Percentiles rank a stretch among this genome's conserved stretches.
Conservation (phyloP, 1,140 invertebrate genomes). For the Lerema accius region DNA sequence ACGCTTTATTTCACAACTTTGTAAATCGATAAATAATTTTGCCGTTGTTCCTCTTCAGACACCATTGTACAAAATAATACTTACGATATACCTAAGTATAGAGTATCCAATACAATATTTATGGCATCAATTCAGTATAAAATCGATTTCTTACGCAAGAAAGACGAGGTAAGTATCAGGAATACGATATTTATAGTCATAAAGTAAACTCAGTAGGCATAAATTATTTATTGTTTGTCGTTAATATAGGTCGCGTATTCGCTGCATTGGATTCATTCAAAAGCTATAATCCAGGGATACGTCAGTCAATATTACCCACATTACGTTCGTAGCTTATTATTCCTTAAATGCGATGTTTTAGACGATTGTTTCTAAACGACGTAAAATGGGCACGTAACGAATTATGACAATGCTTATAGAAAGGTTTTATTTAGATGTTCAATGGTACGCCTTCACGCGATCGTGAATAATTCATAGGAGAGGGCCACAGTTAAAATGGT, state of each 20-base stretch:
- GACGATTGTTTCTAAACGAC: slow-evolving; percentile 36
- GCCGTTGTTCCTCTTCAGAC: too few relatives aligned
- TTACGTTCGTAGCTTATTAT: too few relatives aligned
- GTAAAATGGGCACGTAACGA: slow-evolving; percentile 43
- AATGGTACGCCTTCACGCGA: slow-evolving; percentile 53
- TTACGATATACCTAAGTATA: too few relatives aligned
- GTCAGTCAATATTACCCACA: slow-evolving; percentile 1
- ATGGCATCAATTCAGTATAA: neutral
- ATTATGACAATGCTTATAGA: slow-evolving; percentile 46
- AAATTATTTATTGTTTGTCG: slow-evolving; percentile 8
- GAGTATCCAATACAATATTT: too few relatives aligned
- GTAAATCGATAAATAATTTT: too few relatives aligned
- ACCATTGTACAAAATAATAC: too few relatives aligned
- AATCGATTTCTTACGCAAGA: neutral
- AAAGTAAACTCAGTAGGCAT: neutral
- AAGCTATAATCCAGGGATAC: slow-evolving; percentile 6
- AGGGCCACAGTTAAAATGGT: slow-evolving; percentile 63
- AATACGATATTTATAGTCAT: neutral
- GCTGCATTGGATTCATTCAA: slow-evolving; percentile 6
- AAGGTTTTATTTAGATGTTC: slow-evolving; percentile 54
- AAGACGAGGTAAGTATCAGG: neutral
- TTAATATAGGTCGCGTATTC: slow-evolving; percentile 2
- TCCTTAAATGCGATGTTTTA: slow-evolving; percentile 2
- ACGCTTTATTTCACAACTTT: too few relatives aligned
- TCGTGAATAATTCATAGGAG: slow-evolving; percentile 66